Conservation (phyloP, 2,888 invertebrate genomes). For the Anarsia innoxiella region DNA sequence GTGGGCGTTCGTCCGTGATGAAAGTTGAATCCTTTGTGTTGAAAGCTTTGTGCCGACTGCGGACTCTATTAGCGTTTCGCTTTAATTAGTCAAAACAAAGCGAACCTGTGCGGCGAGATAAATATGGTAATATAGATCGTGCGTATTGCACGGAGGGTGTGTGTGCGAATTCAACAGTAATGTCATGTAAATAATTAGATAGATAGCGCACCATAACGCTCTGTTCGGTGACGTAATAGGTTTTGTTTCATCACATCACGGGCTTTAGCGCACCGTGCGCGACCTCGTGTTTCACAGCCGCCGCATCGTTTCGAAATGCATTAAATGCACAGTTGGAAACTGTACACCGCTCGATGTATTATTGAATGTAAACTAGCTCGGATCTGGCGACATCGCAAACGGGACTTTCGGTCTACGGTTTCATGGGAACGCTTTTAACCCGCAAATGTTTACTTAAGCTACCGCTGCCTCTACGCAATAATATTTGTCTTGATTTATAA, state of each 20-base stretch:
- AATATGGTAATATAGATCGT: background rate
- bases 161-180: conserved; percentile 46
- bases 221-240: conserved; percentile 63
- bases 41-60: conserved; percentile 55
- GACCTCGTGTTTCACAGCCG: conserved; percentile 68
- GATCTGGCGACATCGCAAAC: conserved; percentile 27
- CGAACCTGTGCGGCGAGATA: conserved; percentile 16
- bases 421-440: conserved; percentile 31
- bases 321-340: conserved; percentile 64
- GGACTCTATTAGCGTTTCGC: conserved; percentile 45
- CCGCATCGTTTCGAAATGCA: conserved; percentile 73
- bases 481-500: conserved; percentile 15
- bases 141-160: conserved; percentile 3
- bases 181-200: conserved; percentile 68
- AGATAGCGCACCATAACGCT: conserved; percentile 60
- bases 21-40: conserved; percentile 57
- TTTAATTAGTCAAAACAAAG: conserved; percentile 48
- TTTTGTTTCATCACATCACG: conserved; percentile 65
- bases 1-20: conserved; percentile 40
- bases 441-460: conserved; percentile 23
- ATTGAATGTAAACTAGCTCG: conserved; percentile 50
- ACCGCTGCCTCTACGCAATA: conserved; percentile 9
- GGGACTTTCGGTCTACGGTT: conserved; percentile 24
- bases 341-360: conserved; percentile 34
- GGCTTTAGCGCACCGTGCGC: conserved; percentile 60